Evolutionary conservation across 2,113 vertebrate species (phyloP).

Genomic region (Antechinus flavipes): DNA sequence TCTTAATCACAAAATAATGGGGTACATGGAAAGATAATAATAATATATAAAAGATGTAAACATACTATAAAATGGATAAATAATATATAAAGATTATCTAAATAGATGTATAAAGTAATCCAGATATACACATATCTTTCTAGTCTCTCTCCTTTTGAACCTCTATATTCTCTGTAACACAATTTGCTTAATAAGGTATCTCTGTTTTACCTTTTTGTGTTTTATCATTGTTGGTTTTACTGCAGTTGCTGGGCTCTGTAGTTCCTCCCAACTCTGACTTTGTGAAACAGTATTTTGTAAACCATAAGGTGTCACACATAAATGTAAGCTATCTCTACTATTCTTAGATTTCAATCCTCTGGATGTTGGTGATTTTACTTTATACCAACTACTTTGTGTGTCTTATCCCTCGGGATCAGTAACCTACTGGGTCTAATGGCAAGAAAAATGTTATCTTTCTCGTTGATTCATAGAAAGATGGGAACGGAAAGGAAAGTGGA

Average conservation of each 20-base stretch:
- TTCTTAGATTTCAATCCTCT: not conserved
- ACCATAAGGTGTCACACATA: not conserved
- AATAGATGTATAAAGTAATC: not conserved
- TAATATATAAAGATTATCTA: not conserved
- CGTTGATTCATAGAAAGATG: not conserved
- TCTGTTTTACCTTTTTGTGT: too few relatives aligned
- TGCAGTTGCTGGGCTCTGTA: too few relatives aligned
- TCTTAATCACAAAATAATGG: not conserved
- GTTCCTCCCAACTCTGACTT: not conserved
- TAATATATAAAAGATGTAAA: not conserved
- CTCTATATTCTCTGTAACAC: not conserved
- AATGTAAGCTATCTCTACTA: not conserved
- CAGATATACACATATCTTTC: not conserved
- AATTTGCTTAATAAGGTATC: not conserved
- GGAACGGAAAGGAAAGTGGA: not conserved
- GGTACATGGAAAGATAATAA: not conserved
- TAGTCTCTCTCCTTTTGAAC: not conserved
- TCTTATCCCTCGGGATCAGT: not conserved
- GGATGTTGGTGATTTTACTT: not conserved
- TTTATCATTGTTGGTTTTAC: not conserved
- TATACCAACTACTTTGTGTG: not conserved
- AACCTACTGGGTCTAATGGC: not conserved
- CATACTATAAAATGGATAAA: not conserved
- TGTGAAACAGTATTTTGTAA: not conserved
- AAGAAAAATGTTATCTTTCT: not conserved